Evolutionary conservation across 1,140 invertebrate species (phyloP).

Genomic region (Pygmarrhopalites habei): DNA sequence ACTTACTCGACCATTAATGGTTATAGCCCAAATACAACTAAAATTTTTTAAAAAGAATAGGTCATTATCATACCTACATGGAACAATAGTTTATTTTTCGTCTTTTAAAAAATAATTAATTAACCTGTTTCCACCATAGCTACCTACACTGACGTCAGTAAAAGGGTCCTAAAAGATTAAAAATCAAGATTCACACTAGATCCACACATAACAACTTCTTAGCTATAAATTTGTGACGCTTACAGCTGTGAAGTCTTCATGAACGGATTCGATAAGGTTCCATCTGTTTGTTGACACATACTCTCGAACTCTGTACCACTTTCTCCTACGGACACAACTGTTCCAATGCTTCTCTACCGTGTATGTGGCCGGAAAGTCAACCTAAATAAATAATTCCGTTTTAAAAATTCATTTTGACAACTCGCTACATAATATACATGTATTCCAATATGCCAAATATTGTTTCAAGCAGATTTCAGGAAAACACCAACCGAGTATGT

Average conservation of each 20-base stretch:
- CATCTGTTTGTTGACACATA: conserved; percentile 84
- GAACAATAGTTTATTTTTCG: too few species aligned
- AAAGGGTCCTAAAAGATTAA: conserved; percentile 57
- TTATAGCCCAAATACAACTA: conserved; percentile 82
- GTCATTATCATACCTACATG: too few species aligned
- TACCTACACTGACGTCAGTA: conserved; percentile 76
- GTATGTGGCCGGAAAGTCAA: conserved; percentile 83
- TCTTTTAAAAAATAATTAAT: too few species aligned
- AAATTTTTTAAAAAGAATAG: conserved; percentile 60
- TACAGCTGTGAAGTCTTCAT: conserved; percentile 76
- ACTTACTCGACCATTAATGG: conserved; percentile 70
- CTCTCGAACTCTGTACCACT: conserved; percentile 77
- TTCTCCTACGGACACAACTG: conserved; percentile 78
- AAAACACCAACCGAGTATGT: conserved; percentile 89
- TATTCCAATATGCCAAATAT: too few species aligned
- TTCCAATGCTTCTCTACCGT: conserved; percentile 76
- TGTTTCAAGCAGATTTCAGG: too few species aligned
- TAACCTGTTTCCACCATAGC: conserved; percentile 68
- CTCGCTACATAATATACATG: too few species aligned
- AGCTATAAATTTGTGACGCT: neutral
- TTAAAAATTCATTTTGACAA: too few species aligned
- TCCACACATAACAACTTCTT: neutral
- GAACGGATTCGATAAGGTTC: conserved; percentile 79
- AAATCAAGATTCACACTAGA: neutral
- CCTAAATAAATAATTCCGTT: too few species aligned